Conservation (phyloP, 2,113 vertebrate genomes). For the Neofelis nebulosa region DNA sequence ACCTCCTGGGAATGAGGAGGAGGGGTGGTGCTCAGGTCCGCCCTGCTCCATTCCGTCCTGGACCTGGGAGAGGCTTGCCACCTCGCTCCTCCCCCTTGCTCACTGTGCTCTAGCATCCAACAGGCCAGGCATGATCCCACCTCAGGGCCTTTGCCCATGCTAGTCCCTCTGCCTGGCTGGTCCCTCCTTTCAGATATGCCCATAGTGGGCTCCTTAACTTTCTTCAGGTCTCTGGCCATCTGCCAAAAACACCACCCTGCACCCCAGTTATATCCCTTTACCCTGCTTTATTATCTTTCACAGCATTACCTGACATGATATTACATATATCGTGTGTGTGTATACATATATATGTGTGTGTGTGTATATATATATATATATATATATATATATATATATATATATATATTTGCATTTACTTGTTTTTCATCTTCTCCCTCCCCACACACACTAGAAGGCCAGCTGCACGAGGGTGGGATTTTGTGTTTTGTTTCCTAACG, state of each 20-base stretch:
- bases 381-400: too few relatives aligned
- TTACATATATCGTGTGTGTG: background rate
- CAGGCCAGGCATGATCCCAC: background rate
- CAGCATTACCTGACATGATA: background rate
- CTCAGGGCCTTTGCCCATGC: background rate
- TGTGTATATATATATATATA: accelerated
- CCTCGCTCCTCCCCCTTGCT: background rate
- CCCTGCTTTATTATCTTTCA: background rate
- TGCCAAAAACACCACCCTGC: background rate
- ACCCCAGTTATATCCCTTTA: background rate
- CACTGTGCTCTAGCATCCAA: background rate
- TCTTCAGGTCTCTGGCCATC: background rate
- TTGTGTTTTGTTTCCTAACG: background rate
- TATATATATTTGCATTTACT: background rate
- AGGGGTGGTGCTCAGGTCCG: background rate
- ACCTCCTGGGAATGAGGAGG: conserved; percentile 85
- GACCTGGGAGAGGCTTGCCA: background rate
- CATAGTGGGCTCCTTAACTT: background rate
- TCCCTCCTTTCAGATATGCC: background rate
- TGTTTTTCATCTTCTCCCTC: background rate
- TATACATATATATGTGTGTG: too few relatives aligned
- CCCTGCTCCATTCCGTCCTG: background rate
- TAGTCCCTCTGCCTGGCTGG: background rate
- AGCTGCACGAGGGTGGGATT: background rate
- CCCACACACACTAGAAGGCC: background rate